Percentiles rank a stretch among this genome's conserved stretches.
phyloP scores from a whole-genome alignment of 2,888 invertebrate species.

The Nomada fabriciana region DNA sequence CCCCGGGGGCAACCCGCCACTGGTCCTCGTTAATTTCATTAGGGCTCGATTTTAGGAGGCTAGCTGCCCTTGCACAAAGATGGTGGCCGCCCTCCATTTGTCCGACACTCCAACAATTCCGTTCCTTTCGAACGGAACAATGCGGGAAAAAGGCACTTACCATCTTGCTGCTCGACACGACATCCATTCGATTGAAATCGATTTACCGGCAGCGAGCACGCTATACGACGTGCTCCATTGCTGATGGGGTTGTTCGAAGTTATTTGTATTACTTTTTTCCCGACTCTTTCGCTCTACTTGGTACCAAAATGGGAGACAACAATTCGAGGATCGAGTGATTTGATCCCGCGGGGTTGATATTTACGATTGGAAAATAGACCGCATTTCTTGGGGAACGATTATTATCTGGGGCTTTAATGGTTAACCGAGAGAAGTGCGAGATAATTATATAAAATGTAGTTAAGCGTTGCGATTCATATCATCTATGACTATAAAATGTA shows the following conservation, averaged over 20 bases:
- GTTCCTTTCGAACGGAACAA: conserved; percentile 41
- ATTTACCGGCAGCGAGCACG: conserved; percentile 18
- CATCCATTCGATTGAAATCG: conserved; percentile 36
- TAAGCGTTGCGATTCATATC: neutral
- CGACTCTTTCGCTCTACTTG: neutral
- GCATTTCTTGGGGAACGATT: neutral
- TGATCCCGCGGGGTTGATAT: too few species aligned
- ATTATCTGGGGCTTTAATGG: conserved; percentile 2
- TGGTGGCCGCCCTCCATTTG: conserved; percentile 64
- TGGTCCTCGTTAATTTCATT: conserved; percentile 81
- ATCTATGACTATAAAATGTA: neutral
- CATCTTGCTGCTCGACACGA: neutral
- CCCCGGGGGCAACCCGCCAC: conserved; percentile 74
- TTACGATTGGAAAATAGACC: neutral
- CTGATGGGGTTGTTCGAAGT: neutral
- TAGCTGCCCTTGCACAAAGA: conserved; percentile 63
- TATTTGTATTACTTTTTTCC: neutral
- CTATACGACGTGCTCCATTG: conserved; percentile 6
- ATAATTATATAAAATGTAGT: neutral
- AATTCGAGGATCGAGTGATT: neutral
- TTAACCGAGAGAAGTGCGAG: conserved; percentile 8
- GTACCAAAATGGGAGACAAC: neutral
- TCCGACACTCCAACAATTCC: conserved; percentile 12
- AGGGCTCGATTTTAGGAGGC: conserved; percentile 75
- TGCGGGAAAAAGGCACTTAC: conserved; percentile 42